Evolutionary conservation across 2,113 vertebrate species (phyloP), one percentile per base, ranked within the genome.

Genomic region (Pterophyllum scalare): DNA sequence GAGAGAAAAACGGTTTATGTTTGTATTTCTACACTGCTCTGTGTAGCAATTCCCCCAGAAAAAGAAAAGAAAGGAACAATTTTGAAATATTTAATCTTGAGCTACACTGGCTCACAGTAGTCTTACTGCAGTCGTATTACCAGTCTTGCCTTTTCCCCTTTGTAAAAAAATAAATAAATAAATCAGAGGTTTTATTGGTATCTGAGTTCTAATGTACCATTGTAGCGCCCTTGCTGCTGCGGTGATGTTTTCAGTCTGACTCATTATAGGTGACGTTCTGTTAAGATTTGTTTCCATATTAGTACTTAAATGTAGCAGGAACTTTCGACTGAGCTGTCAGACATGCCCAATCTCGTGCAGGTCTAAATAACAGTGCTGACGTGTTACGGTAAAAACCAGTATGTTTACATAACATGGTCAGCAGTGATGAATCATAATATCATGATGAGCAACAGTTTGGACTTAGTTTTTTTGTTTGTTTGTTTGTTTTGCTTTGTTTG

Each of bases 331-430:
- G 2, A 22, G 7, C n/a, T 61, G 26, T 59, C 43, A 72, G 56
- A 76, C 58, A 79, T 35, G 12, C 22, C 31, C 65, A 52, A 43
- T 20, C 43, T 17, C 31, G 24, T 72, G 24, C 17, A 7, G 17
- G 65, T 72, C 14, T 43, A 33, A 85, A 35, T 33, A 15, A 60
- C 4, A 7, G 5, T 38, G 24, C 40, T 40, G 7, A 64, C 26
- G 24, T 77, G 38, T 84, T 38, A 67, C 9, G 72, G 38, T 61
- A 57, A 70, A 61, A 77, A 28, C 14, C 2, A 20, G 35, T 10
- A 15, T 54, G 49, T 76, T 79, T 31, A 60, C 58, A 74, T 46
- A 79, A 77, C 77, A 80, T 46, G 6, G 52, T 75, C 60, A 59
- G 33, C 35, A 26, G 49, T 12, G 38, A 76, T 3, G 1, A 54